Conservation (phyloP, 2,113 vertebrate species). For the Ageneiosus marmoratus region DNA sequence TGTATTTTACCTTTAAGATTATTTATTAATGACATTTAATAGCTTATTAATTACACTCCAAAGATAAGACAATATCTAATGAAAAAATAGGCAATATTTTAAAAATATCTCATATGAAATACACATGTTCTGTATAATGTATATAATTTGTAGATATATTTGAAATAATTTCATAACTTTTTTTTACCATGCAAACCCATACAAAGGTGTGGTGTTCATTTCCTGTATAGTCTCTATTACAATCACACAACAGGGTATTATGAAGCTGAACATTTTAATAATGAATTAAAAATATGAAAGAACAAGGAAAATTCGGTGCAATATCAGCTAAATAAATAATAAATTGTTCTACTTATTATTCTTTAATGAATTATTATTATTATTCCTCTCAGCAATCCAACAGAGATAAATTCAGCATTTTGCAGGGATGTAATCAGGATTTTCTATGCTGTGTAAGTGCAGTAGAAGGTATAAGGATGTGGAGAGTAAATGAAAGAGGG, state of each 20-base stretch:
- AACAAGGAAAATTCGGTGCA: not conserved
- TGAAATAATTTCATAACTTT: not conserved
- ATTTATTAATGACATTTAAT: not conserved
- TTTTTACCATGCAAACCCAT: not conserved
- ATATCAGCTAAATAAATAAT: not conserved
- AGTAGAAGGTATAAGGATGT: not conserved
- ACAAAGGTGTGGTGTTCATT: not conserved
- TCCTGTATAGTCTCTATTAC: not conserved
- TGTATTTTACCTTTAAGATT: not conserved
- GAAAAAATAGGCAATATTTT: not conserved
- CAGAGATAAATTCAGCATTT: not conserved
- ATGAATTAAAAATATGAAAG: not conserved
- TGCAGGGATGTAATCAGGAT: not conserved
- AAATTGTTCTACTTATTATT: not conserved
- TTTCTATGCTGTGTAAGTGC: not conserved
- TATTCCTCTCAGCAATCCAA: not conserved
- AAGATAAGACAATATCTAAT: not conserved
- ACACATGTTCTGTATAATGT: not conserved
- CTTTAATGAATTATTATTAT: not conserved
- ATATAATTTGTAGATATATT: not conserved
- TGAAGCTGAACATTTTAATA: not conserved
- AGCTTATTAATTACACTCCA: not conserved
- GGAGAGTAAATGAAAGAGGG: not conserved
- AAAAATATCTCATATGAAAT: not conserved
- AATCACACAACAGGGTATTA: not conserved